Percentiles rank a stretch among this genome's conserved stretches.
Conservation (phyloP, 1,140 invertebrate species). For the Cardiocondyla obscurior region DNA sequence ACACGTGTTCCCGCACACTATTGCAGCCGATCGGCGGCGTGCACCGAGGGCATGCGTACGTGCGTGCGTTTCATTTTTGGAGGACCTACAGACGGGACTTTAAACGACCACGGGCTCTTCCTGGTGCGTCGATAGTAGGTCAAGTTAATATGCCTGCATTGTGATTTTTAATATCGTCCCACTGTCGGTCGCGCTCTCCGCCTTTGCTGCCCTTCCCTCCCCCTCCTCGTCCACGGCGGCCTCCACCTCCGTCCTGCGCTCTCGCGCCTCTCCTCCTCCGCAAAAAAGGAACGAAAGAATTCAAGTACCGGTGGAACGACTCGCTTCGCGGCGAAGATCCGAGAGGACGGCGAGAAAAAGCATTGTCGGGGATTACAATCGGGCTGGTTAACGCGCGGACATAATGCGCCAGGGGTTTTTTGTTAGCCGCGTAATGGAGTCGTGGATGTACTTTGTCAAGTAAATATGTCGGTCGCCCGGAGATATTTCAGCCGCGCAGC, state of each 20-base stretch:
- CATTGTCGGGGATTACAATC: conserved; percentile 70
- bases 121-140: conserved; percentile 76
- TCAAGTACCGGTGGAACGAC: conserved; percentile 77
- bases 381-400: conserved; percentile 68
- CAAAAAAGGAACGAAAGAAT: conserved; percentile 74
- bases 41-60: conserved; percentile 45
- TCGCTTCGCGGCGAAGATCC: conserved; percentile 63
- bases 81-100: conserved; percentile 60
- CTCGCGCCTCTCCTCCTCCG: conserved; percentile 70
- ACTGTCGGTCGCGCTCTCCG: conserved; percentile 64
- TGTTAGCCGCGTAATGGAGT: conserved; percentile 54
- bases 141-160: conserved; percentile 81
- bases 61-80: conserved; percentile 51
- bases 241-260: conserved; percentile 57
- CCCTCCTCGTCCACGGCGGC: conserved; percentile 12
- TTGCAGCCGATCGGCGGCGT: conserved; percentile 50
- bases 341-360: conserved; percentile 64
- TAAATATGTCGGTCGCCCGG: conserved; percentile 45
- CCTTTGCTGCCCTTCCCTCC: conserved; percentile 28
- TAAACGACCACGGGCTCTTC: conserved; percentile 66
- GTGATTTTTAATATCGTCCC: conserved; percentile 80
- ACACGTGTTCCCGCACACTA: conserved; percentile 31
- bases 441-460: conserved; percentile 56
- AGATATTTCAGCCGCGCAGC: conserved; percentile 42
- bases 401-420: conserved; percentile 54